phyloP scores from a whole-genome alignment of 2,797 vertebrate genomes.

The Austrolebias charrua region DNA sequence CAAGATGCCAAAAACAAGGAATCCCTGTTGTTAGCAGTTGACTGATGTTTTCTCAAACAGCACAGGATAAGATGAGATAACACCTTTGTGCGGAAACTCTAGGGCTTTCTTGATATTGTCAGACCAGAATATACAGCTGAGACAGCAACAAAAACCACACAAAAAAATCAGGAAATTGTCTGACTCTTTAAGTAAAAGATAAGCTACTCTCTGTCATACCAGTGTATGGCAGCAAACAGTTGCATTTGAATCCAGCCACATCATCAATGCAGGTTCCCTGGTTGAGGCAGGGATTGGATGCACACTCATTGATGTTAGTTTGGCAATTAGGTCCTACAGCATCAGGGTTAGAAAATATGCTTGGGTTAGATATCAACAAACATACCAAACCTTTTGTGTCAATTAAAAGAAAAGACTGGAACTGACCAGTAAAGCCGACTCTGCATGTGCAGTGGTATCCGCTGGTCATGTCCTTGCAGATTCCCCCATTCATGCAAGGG shows the following conservation, averaged over 20 bases:
- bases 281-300: conserved; percentile 97
- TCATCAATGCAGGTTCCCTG: conserved; percentile 96
- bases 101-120: conserved; percentile 27
- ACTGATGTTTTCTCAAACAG: conserved; percentile 70
- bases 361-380: conserved; percentile 32
- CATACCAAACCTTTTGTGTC: conserved; percentile 1
- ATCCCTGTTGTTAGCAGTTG: conserved; percentile 38
- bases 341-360: conserved; percentile 54
- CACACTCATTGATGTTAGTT: conserved; percentile 98
- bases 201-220: conserved; percentile 75
- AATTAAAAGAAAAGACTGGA: neutral
- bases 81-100: conserved; percentile 46
- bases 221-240: conserved; percentile 92
- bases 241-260: conserved; percentile 95
- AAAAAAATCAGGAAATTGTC: conserved; percentile 9
- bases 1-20: conserved; percentile 50
- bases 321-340: conserved; percentile 94
- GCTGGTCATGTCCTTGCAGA: conserved; percentile 95
- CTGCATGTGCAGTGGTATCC: conserved; percentile 95
- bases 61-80: conserved; percentile 46
- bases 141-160: conserved; percentile 25
- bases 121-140: conserved; percentile 33
- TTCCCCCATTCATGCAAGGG: conserved; percentile 94
- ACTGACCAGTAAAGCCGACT: conserved; percentile 92
- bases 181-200: conserved; percentile 8